A percentile compares a stretch with the other conserved stretches of the same genome.
Evolutionary conservation across 2,113 vertebrate species (phyloP).

Genomic region (Dromas ardeola): DNA sequence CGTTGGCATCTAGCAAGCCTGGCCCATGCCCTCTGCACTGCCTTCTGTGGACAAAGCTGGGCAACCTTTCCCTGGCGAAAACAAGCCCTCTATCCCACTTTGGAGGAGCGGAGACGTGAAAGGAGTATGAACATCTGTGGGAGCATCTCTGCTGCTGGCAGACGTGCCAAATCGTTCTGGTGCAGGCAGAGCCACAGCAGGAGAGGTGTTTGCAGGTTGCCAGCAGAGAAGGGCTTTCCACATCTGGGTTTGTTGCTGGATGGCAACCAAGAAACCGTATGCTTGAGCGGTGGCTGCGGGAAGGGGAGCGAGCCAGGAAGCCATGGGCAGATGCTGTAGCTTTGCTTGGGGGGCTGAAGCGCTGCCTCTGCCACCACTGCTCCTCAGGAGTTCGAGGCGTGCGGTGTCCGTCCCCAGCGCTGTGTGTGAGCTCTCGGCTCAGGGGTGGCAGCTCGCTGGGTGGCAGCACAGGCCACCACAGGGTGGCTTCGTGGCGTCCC

Average conservation of each 20-base stretch:
- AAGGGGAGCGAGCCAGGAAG: neutral
- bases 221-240: neutral
- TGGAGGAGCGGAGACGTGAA: neutral
- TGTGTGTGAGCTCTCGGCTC: neutral
- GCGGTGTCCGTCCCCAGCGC: neutral
- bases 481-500: neutral
- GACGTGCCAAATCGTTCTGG: fast-evolving
- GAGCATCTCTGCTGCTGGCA: neutral
- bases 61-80: neutral
- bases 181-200: neutral
- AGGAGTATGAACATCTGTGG: neutral
- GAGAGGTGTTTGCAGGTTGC: neutral
- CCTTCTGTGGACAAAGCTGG: neutral
- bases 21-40: neutral
- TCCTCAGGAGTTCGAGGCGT: fast-evolving
- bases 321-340: fast-evolving
- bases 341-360: neutral
- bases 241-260: fast-evolving
- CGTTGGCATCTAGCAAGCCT: neutral
- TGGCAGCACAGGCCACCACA: neutral
- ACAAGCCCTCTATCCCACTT: fast-evolving
- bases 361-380: neutral
- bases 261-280: too few relatives aligned
- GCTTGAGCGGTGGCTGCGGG: fast-evolving
- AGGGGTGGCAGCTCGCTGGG: neutral